Percentiles rank a stretch among this genome's conserved stretches.
Evolutionary conservation across 53 echinoderm and acorn worm species (phyloP).

Genomic region (Astropecten irregularis): DNA sequence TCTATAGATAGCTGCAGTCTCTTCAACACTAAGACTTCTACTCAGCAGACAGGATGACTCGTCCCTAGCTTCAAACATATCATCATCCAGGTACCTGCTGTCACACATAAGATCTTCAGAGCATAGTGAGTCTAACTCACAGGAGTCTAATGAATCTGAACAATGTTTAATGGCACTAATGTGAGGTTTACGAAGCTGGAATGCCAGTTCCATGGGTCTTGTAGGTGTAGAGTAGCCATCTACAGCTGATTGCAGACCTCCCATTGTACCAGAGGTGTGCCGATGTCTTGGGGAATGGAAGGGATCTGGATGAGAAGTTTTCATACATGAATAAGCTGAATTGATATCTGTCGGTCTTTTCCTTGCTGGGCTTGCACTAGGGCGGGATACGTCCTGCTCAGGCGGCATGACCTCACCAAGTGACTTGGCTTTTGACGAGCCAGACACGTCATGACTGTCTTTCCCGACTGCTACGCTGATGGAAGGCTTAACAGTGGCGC

Average conservation of each 20-base stretch:
- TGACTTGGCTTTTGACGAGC: conserved; percentile 9
- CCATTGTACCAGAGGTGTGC: conserved; percentile 26
- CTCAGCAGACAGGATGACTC: conserved; percentile 43
- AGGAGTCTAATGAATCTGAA: conserved; percentile 83
- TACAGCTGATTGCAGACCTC: conserved; percentile 24
- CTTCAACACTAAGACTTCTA: conserved; percentile 33
- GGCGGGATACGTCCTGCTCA: conserved; percentile 4
- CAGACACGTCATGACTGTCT: conserved; percentile 8
- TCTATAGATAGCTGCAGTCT: conserved; percentile 11
- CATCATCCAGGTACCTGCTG: conserved; percentile 59
- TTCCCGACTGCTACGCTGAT: not conserved
- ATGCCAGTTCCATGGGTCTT: conserved; percentile 51
- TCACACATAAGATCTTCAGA: conserved; percentile 99
- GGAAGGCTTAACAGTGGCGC: not conserved
- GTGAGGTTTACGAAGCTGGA: conserved; percentile 72
- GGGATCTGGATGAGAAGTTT: conserved; percentile 7
- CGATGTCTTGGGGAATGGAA: conserved; percentile 29
- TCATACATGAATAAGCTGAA: not conserved
- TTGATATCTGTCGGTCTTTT: conserved; percentile 21
- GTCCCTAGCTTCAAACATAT: conserved; percentile 35
- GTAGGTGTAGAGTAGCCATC: conserved; percentile 50
- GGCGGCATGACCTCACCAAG: conserved; percentile 34
- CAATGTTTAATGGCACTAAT: conserved; percentile 72
- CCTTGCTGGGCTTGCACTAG: not conserved
- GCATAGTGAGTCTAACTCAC: conserved; percentile 81